Base-by-base conservation (phyloP, 35 echinoderm and acorn worm genomes). In the Apostichopus japonicus region DNA sequence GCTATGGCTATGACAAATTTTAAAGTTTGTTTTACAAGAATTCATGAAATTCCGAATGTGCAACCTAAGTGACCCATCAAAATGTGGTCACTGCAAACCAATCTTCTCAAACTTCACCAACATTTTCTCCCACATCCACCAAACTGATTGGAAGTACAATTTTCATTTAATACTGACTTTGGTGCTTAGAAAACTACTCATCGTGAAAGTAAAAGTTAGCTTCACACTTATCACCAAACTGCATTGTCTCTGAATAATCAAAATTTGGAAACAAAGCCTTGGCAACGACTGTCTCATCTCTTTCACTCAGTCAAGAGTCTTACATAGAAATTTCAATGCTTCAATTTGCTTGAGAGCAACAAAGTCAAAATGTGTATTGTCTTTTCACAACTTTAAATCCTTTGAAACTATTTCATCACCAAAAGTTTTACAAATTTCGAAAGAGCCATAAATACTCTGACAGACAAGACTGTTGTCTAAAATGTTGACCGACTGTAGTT, bases 161-260 rank as follows among this genome's bases (percentile, higher is more conserved):
- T 83, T 84, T 57, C 81, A 84, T 84, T 54, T 84, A 84, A 84
- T 84, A 84, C 81, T 84, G 81, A 84, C 51, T 5, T 23, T 57
- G 81, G 81, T 58, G 23, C n/a, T 84, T 21, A 84, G 23, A 57
- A 24, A 84, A 84, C 81, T 84, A 54, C 54, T 53, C 55, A 84
- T 58, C n/a, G 11, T 57, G 15, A 58, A 84, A 13, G 25, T 79
- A 51, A 33, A 80, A 80, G 21, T 53, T 15, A 80, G 78, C 33
- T 44, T 44, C 33, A 44, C 33, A 44, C 78, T 80, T 84, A 55
- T 84, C 81, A 6, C 27, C 55, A 59, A 84, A 84, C 81, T 22
- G 53, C 17, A 61, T 61, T 13, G 11, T 75, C 71, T n/a, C 17
- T 13, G 17, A 75, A 75, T 75, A 75, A 23, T 6, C 3, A 61